Base-by-base conservation (phyloP, 2,797 vertebrate genomes). In the Gastrophryne carolinensis region DNA sequence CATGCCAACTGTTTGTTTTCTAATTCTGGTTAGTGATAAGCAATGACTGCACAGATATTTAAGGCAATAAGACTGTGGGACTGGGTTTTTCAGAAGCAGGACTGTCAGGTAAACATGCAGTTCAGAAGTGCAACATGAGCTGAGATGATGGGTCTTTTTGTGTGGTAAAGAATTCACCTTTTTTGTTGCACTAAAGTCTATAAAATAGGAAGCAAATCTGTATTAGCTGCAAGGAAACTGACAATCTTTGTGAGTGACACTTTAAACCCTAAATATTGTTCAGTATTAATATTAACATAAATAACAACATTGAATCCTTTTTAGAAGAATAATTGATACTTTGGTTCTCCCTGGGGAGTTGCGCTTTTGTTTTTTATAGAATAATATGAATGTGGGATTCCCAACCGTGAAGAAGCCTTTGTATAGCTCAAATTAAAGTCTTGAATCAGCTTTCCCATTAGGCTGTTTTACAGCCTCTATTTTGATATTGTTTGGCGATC, bases 241-340 rank as follows among this genome's bases (percentile, higher is more conserved):
- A 54, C 27, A 62, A 83, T 44, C 32, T 81, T 84, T 83, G 62
- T 39, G 83, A 85, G 26, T 49, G 19, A 56, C 23, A 82, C 56
- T 72, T 62, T 82, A 56, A 83, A 80, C 32, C 70, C 50, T 81
- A 80, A 79, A 79, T 81, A 79, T 73, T 83, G 72, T 81, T 80
- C 29, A 79, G 58, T 56, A 68, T 54, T 8, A 2, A 81, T 81
- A 84, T 70, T 35, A 82, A 30, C 47, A 26, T 41, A 75, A 82
- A 77, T 63, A 84, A 80, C 62, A 80, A 81, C 5, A 79, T 50
- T 75, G 80, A 78, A 84, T 12, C 34, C 70, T 73, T 47, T 53
- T 64, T 79, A 79, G 5, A 79, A 56, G 78, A 79, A 74, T 73
- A 82, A 83, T 24, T 84, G 60, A 35, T 75, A 74, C 24, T 81